phyloP scores from a whole-genome alignment of 2,797 vertebrate genomes.

The Lacerta agilis region DNA sequence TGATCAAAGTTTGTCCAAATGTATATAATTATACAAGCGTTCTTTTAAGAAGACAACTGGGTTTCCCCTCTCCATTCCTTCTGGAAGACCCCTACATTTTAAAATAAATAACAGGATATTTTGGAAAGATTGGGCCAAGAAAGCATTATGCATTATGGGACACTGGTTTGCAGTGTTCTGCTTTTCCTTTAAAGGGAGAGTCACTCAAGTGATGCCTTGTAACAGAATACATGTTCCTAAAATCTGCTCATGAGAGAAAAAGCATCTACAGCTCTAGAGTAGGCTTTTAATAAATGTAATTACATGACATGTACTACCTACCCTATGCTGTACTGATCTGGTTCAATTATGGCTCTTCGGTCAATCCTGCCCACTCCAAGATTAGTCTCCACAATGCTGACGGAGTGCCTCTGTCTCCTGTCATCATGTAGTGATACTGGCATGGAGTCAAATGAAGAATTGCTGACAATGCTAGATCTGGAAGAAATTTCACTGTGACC shows the following conservation, averaged over 20 bases:
- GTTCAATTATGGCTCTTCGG: constrained; percentile 88
- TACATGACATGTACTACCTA: constrained; percentile 71
- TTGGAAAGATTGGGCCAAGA: too few relatives aligned
- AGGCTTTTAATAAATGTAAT: background rate
- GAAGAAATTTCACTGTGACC: constrained; percentile 98
- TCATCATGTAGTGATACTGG: constrained; percentile 88
- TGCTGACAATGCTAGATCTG: constrained; percentile 97
- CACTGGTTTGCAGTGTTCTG: background rate
- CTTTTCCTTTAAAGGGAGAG: background rate
- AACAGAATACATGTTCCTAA: background rate
- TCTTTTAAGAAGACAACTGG: too few relatives aligned
- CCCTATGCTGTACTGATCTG: constrained; percentile 96
- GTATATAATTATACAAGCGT: too few relatives aligned
- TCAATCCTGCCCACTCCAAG: constrained; percentile 87
- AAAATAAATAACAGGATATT: too few relatives aligned
- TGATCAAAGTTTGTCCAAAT: too few relatives aligned
- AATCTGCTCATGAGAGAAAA: background rate
- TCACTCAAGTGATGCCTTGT: background rate
- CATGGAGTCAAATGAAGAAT: constrained; percentile 94
- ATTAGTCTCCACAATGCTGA: constrained; percentile 87
- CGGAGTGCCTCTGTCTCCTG: constrained; percentile 89
- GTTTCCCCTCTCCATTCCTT: too few relatives aligned
- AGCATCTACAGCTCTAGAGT: background rate
- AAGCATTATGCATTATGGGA: background rate
- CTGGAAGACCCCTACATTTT: too few relatives aligned